Evolutionary conservation across 1,140 invertebrate genomes (phyloP).

Genomic region (Chlorops oryzae): DNA sequence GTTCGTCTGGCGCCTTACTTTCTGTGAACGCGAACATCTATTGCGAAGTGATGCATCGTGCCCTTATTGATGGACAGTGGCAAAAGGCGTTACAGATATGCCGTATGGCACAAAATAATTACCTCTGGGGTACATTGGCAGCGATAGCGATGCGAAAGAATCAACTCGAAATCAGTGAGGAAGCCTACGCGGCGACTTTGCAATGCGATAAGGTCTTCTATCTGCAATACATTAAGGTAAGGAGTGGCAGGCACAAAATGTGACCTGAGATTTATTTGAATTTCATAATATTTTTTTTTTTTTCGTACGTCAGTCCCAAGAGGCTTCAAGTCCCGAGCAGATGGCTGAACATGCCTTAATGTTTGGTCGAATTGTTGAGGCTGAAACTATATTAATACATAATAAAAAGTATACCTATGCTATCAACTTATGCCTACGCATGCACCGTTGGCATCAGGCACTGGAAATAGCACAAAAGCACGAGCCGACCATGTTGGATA

Average conservation of each 20-base stretch:
- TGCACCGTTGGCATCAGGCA: conserved; percentile 84
- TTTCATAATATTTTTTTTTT: conserved; percentile 12
- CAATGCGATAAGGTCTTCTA: conserved; percentile 87
- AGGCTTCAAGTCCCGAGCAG: conserved; percentile 54
- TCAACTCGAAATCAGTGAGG: conserved; percentile 76
- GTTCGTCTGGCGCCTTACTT: conserved; percentile 36
- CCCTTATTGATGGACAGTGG: conserved; percentile 40
- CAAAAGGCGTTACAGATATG: conserved; percentile 40
- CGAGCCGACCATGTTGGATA: conserved; percentile 68
- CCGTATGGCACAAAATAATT: conserved; percentile 57
- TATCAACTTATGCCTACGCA: conserved; percentile 71
- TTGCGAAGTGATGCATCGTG: conserved; percentile 40
- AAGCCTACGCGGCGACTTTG: conserved; percentile 83
- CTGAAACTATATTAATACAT: conserved; percentile 76
- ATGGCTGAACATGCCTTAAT: conserved; percentile 77
- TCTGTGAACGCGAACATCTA: conserved; percentile 37
- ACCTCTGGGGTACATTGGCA: conserved; percentile 81
- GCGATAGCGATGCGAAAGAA: conserved; percentile 72
- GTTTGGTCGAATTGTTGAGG: conserved; percentile 70
- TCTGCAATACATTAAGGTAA: conserved; percentile 71
- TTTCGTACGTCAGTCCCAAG: conserved; percentile 47
- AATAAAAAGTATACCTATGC: conserved; percentile 70
- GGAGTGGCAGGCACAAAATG: no score
- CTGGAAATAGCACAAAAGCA: conserved; percentile 78
- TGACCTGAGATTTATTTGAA: background rate